Conservation (phyloP, 1,140 invertebrate species). For the Dendrolimus punctatus region DNA sequence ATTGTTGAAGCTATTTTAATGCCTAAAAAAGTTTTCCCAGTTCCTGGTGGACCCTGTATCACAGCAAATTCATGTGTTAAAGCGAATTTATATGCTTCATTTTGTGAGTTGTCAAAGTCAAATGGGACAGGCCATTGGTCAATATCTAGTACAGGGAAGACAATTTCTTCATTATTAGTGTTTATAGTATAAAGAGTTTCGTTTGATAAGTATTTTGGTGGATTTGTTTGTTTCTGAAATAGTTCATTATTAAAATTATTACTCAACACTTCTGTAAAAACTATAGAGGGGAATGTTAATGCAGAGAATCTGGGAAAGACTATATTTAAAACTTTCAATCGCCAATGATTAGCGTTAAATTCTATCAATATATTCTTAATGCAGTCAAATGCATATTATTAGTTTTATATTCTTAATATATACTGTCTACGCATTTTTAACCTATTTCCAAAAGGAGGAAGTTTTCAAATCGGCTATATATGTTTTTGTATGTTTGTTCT, state of each 20-base stretch:
- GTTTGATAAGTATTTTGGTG: constrained; percentile 37
- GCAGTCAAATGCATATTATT: no score
- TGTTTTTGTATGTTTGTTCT: no score
- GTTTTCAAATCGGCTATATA: no score
- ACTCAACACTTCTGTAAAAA: no score
- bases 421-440: no score
- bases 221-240: constrained; percentile 33
- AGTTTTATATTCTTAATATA: no score
- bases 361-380: no score
- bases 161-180: constrained; percentile 29
- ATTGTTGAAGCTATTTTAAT: constrained; percentile 77
- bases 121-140: constrained; percentile 64
- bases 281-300: no score
- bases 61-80: constrained; percentile 78
- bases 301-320: no score
- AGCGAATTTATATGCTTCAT: constrained; percentile 73
- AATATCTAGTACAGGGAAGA: constrained; percentile 39
- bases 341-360: no score
- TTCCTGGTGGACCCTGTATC: constrained; percentile 88
- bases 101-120: constrained; percentile 74
- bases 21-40: constrained; percentile 85
- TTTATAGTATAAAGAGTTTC: constrained; percentile 42
- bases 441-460: no score
- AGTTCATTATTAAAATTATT: background rate
- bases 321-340: no score